A percentile compares a stretch with the other conserved stretches of the same genome.
Conservation (phyloP, 2,113 vertebrate genomes). For the Microcebus lehilahytsara region DNA sequence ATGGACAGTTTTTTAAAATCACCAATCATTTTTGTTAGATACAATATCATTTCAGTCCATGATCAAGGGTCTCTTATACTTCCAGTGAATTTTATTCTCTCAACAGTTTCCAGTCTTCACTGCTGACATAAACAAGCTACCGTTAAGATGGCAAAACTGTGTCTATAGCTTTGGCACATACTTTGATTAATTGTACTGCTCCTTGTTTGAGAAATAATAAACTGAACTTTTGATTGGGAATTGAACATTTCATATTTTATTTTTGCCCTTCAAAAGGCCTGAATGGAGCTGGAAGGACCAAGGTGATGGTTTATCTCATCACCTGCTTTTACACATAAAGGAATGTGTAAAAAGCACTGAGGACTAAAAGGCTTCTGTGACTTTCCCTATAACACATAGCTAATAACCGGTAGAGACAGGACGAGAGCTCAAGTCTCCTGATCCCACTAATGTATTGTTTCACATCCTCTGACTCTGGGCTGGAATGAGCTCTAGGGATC, state of each 20-base stretch:
- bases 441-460: neutral
- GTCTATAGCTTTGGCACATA: too few relatives aligned
- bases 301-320: neutral
- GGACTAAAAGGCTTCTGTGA: neutral
- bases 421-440: neutral
- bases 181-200: too few relatives aligned
- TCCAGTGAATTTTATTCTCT: neutral
- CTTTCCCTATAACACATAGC: neutral
- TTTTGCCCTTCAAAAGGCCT: neutral
- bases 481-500: neutral
- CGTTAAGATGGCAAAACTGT: too few relatives aligned
- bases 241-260: too few relatives aligned
- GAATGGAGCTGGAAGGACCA: neutral
- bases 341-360: neutral
- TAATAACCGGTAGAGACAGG: neutral
- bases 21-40: neutral
- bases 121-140: too few relatives aligned
- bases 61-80: neutral
- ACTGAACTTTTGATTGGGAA: too few relatives aligned
- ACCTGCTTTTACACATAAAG: neutral
- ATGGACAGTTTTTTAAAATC: neutral
- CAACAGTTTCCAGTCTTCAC: neutral
- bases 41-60: neutral
- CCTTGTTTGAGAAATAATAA: too few relatives aligned
- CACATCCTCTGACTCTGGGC: neutral